Evolutionary conservation across 1,140 invertebrate species (phyloP), one percentile per base, ranked within the genome.

Genomic region (Mycetomoellerius zeteki): DNA sequence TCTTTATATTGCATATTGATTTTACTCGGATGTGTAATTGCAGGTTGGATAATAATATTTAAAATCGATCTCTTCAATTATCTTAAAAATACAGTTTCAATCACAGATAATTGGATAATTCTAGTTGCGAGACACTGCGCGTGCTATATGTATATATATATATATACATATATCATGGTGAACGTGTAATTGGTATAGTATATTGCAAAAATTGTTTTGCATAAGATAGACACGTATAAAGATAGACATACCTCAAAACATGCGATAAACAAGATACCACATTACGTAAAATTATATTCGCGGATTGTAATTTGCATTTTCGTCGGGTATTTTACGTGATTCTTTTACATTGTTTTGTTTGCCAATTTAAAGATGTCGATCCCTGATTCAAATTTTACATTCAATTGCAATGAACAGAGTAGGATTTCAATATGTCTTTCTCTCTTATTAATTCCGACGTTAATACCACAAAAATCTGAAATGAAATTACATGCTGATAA

Each of bases 401-500:
- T 65, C 3, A 0, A 24, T 67, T 56, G 14, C 16, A 52, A 47
- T 19, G 19, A 71, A 33, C 5, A 56, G 30, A 56, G 5, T 43
- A 24, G 30, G 10, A 56, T 43, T 33, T 71, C 24, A 71, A 71
- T 81, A 30, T n/a, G 6, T 65, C 43, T 47, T 47, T 14, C 14
- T 50, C 47, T 50, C 7, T 30, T 47, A 27, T 19, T 30, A 30
- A 47, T 58, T 65, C 12, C 47, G 50, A 71, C 43, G 12, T 52
- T 67, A 62, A 54, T n/a, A 69, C 71, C 33, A 86, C 76, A 89
- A 90, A 90, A 90, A 90, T 90, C 21, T 82, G 86, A 90, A 90
- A 90, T 76, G 86, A 84, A 90, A 89, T 90, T 88, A 86, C 65
- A 85, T 71, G 72, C 85, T 91, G 88, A 94, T 94, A 94, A 94